Conservation (phyloP, 1,140 invertebrate genomes). For the Penaeus vannamei region DNA sequence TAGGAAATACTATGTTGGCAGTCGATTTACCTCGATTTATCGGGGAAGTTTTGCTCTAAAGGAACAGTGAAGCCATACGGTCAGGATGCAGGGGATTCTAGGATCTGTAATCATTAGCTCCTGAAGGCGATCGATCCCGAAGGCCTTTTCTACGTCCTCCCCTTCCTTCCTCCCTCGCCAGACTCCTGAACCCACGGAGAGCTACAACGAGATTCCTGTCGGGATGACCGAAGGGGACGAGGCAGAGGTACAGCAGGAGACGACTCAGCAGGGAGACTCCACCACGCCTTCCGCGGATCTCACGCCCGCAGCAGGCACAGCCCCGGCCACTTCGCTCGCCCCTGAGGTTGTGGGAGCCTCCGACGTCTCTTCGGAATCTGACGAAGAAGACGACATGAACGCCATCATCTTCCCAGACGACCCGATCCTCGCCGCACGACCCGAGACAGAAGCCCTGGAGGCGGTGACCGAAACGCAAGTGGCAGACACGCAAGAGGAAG, state of each 20-base stretch:
- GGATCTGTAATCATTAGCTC: no score
- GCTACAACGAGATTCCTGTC: constrained; percentile 3
- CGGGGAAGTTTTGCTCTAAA: no score
- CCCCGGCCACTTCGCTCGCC: background rate
- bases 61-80: no score
- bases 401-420: constrained; percentile 35
- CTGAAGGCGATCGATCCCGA: no score
- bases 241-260: background rate
- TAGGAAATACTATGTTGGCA: no score
- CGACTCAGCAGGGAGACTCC: background rate
- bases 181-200: background rate
- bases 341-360: background rate
- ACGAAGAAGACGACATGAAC: background rate
- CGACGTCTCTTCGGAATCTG: background rate
- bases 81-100: no score
- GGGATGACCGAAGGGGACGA: background rate
- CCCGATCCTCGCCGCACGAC: background rate
- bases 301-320: background rate
- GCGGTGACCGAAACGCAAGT: background rate
- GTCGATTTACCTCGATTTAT: no score
- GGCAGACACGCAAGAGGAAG: no score
- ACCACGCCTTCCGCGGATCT: background rate
- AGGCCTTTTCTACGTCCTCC: no score
- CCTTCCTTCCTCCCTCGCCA: background rate
- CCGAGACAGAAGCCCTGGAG: constrained; percentile 21